Conservation (phyloP, 2,888 invertebrate species). For the Scotopteryx bipunctaria region DNA sequence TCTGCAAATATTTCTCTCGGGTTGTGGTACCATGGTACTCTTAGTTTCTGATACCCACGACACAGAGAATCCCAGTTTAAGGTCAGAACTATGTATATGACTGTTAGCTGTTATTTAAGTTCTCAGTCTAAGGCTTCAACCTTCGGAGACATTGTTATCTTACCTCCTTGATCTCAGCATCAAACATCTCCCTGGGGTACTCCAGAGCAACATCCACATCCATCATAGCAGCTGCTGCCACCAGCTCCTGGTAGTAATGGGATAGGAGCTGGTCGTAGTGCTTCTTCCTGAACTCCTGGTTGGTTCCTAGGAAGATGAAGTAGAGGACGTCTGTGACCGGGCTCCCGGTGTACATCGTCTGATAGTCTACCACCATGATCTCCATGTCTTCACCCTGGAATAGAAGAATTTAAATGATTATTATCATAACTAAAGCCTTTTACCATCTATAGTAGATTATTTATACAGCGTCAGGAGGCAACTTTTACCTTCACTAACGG, state of each 20-base stretch:
- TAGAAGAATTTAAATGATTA: neutral
- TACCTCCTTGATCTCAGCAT: slow-evolving; percentile 55
- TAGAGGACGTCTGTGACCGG: slow-evolving; percentile 53
- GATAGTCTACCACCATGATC: slow-evolving; percentile 53
- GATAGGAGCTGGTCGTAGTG: slow-evolving; percentile 44
- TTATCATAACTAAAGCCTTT: neutral
- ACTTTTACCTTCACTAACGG: too few species aligned
- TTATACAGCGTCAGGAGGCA: too few species aligned
- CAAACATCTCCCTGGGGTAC: slow-evolving; percentile 54
- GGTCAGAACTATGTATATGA: too few species aligned
- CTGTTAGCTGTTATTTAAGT: too few species aligned
- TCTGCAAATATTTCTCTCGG: too few species aligned
- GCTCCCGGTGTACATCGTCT: slow-evolving; percentile 52
- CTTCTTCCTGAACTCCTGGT: slow-evolving; percentile 51
- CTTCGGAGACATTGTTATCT: neutral
- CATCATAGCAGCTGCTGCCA: slow-evolving; percentile 44
- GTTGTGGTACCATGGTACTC: too few species aligned
- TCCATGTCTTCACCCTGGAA: slow-evolving; percentile 42
- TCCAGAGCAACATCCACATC: slow-evolving; percentile 46
- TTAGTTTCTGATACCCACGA: too few species aligned
- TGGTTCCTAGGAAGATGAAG: slow-evolving; percentile 55
- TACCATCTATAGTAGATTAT: too few species aligned
- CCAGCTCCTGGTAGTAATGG: slow-evolving; percentile 49
- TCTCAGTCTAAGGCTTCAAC: neutral
- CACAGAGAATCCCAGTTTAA: too few species aligned